A percentile compares a stretch with the other conserved stretches of the same genome.
Evolutionary conservation across 1,140 invertebrate genomes (phyloP).

Genomic region (Microplitis demolitor): DNA sequence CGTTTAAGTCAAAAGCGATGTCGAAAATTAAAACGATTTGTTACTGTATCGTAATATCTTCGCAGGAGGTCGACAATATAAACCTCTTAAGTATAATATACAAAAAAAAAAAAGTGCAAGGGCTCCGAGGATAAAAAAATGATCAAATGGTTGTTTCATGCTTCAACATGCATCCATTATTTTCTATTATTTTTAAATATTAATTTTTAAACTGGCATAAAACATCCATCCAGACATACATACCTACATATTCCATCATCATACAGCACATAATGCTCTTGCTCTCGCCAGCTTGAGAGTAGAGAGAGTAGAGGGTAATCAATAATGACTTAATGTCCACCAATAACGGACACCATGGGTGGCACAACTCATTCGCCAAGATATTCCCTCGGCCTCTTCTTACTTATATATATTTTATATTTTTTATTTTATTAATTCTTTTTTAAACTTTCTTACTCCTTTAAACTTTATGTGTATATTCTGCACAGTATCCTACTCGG

Average conservation of each 20-base stretch:
- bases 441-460: not conserved
- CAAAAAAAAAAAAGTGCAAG: too few relatives aligned
- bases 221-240: too few relatives aligned
- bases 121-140: slow-evolving; percentile 19
- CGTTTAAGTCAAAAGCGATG: slow-evolving; percentile 2
- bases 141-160: slow-evolving; percentile 29
- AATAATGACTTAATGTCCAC: slow-evolving; percentile 60
- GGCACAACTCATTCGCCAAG: slow-evolving; percentile 35
- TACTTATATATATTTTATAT: slow-evolving; percentile 5
- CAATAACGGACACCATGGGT: slow-evolving; percentile 59
- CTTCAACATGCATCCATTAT: slow-evolving; percentile 14
- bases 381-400: slow-evolving; percentile 11
- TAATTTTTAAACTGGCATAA: not conserved
- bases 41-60: slow-evolving; percentile 36
- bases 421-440: not conserved
- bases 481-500: not conserved
- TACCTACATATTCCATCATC: not conserved
- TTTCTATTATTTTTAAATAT: slow-evolving; percentile 15
- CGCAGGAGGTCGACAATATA: slow-evolving; percentile 33
- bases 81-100: slow-evolving; percentile 31
- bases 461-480: too few relatives aligned
- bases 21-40: slow-evolving; percentile 38
- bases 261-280: not conserved
- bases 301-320: slow-evolving; percentile 45
- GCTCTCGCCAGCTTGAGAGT: slow-evolving; percentile 33